Base-by-base conservation (phyloP, 2,888 invertebrate species). In the Thera britannica region DNA sequence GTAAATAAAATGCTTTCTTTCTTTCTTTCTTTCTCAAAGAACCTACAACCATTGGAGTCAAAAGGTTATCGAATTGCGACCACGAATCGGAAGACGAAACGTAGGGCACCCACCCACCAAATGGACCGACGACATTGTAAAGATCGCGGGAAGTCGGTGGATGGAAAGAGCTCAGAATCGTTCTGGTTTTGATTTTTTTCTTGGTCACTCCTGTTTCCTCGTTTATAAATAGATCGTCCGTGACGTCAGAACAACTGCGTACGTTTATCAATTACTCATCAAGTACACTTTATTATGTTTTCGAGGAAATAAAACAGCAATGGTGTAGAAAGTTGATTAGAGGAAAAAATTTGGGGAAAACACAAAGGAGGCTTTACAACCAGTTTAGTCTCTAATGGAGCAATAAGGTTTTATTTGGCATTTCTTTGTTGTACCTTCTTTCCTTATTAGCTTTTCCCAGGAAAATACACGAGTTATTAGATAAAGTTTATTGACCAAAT, bases 251-350 rank as follows among this genome's bases (percentile, higher is more conserved):
- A 38, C 4, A 5, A 38, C 8, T 44, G 8, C 44, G 44, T 44
- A 44, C 2, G 2, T 52, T 8, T 51, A 23, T 51, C 7, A 36
- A 36, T 48, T 48, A 36, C 58, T 44, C 35, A 46, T 44, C 57
- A 23, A 57, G 9, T 57, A 23, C 34, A 9, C 8, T 34, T 34
- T 48, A 51, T 59, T 38, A 51, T 12, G 1, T 59, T 51, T 59
- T 38, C 9, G 0, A 2, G 38, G 44, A 49, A 51, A 59, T 12
- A 59, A 51, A 38, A 8, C 41, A n/a, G 51, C 49, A 51, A 51
- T 51, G 12, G 51, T 51, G n/a, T 9, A 36, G 59, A 51, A 59
- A 52, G 49, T 59, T 36, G 48, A 56, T 56, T 41, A 56, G 7
- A 56, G 12, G 12, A 56, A 38, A 5, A 56, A 3, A 7, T 44